Base-by-base conservation (phyloP, 2,888 invertebrate genomes). In the Tachina grossa region DNA sequence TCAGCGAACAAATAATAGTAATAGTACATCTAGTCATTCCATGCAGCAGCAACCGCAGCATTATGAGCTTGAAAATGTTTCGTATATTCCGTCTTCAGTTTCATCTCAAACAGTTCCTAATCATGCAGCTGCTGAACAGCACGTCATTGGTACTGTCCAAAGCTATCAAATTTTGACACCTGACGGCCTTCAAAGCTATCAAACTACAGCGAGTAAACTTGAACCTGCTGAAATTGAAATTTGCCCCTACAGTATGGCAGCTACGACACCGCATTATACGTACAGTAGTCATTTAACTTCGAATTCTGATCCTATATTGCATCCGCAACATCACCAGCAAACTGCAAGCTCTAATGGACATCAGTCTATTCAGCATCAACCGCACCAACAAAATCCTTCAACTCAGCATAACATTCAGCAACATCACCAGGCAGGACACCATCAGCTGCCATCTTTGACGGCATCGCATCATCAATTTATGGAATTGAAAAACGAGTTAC, bases 151-250 rank as follows among this genome's bases (percentile, higher is more conserved):
- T 66, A 92, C 92, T 9, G 92, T 92, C 45, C 92, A 92, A 88
- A 92, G 92, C 83, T 92, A 92, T 88, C 92, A 92, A 85, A 92
- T 92, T 84, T 88, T 92, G 10, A 92, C 92, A 45, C 91, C 92
- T 45, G 92, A 92, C 47, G 92, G 92, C 41, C 87, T 92, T 68
- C 92, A 92, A 85, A 91, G 89, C 85, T 92, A 92, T 86, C 92
- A 92, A 78, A 79, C 89, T 5, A 85, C 87, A 9, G 69, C 85
- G n/a, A 90, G 88, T 10, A 91, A 91, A 61, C 68, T 87, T 19
- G 87, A 88, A 53, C 8, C 89, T 4, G 76, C 87, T 2, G 91
- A 91, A 43, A 66, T 91, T 85, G 92, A 92, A 86, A 85, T 92
- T n/a, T 90, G 92, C 80, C 91, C 92, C 1, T 92, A 91, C 65